Percentiles rank a stretch among this genome's conserved stretches.
phyloP scores from a whole-genome alignment of 2,888 invertebrate species.

The Tenthredo amoena region DNA sequence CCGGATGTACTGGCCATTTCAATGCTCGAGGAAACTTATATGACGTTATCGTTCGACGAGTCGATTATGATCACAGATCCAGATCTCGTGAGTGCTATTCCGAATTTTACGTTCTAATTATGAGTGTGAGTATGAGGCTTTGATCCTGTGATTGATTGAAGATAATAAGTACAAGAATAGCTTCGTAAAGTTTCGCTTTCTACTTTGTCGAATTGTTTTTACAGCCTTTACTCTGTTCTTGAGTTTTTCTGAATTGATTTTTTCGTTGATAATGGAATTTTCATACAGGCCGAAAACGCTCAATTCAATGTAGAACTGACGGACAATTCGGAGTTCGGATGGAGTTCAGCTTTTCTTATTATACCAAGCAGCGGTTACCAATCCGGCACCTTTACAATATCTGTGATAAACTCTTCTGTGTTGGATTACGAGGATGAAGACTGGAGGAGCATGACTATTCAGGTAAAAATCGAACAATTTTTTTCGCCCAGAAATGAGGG shows the following conservation, averaged over 20 bases:
- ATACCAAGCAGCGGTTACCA: conserved; percentile 83
- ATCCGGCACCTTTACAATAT: conserved; percentile 80
- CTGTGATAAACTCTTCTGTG: conserved; percentile 79
- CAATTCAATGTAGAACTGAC: conserved; percentile 79
- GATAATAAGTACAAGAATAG: not conserved
- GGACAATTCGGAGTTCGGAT: conserved; percentile 63
- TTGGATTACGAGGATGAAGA: conserved; percentile 82
- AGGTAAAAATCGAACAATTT: conserved; percentile 66
- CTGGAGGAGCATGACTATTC: conserved; percentile 79
- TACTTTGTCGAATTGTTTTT: not conserved
- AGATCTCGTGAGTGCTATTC: conserved; percentile 71
- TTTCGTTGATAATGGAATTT: not conserved
- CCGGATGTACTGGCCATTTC: conserved; percentile 71
- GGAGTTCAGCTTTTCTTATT: conserved; percentile 81
- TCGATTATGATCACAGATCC: conserved; percentile 78
- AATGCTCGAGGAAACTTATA: conserved; percentile 81
- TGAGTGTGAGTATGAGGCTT: not conserved
- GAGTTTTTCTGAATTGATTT: not conserved
- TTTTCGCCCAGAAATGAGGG: not conserved
- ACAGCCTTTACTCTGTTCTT: not conserved
- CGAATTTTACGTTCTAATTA: not conserved
- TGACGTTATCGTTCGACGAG: conserved; percentile 78
- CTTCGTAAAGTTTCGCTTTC: not conserved
- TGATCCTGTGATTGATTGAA: not conserved
- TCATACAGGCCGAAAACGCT: conserved; percentile 81